Base-by-base conservation (phyloP, 1,140 invertebrate species). In the Philaenus spumarius region DNA sequence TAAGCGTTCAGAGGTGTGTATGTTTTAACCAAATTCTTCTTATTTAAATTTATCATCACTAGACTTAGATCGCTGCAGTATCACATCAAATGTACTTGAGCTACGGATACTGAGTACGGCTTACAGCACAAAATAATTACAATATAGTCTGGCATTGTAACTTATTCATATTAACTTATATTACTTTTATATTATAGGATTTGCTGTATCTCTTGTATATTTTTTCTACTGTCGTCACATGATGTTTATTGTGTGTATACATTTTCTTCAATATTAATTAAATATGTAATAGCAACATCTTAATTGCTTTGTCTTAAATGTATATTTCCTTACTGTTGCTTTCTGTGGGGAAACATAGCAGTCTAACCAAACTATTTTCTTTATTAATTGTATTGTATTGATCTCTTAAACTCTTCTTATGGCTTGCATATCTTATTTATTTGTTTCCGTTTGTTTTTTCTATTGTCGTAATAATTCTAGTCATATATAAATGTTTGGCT, bases 401-500 rank as follows among this genome's bases (percentile, higher is more conserved):
- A n/a, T n/a, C n/a, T n/a, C n/a, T n/a, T n/a, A n/a, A n/a, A 53
- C 48, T 52, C 57, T 59, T 53, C 53, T 59, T 59, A 52, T 59
- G 53, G 52, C 53, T 59, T 59, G 39, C 45, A 48, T 56, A 47
- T n/a, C n/a, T 37, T 50, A 58, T 47, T 50, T 22, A 50, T n/a
- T 58, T 50, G 37, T 58, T 58, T 50, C 37, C 43, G 22, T 57
- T 57, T 57, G 35, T 48, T 43, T 57, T 39, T 56, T 48, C 37
- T 56, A 56, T 57, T 57, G 55, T 57, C 34, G 34, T 20, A 35
- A 48, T 48, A 26, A 57, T 22, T 34, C 55, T 57, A 57, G 55
- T 57, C 30, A 57, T 57, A 57, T 57, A 63, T 63, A 47, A 60
- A 63, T 63, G 62, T 60, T 63, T 60, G 54, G 58, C 58, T 63